These are phyloP conservation scores for Lepeophtheirus nordmannii DNA, from an alignment of 2,888 invertebrate genomes.

Conservation along the genomic window DNA sequence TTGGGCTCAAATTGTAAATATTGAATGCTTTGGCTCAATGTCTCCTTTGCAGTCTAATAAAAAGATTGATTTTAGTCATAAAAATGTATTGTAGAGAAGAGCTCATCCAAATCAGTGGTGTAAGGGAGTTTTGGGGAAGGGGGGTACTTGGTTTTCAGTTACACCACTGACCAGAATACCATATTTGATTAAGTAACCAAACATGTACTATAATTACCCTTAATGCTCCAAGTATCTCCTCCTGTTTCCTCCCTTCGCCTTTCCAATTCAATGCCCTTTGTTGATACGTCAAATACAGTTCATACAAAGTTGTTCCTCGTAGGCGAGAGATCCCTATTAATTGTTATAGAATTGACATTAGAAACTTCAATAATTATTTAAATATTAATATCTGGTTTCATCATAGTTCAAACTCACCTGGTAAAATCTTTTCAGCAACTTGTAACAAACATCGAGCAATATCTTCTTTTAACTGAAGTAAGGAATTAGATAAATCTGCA, in stretches of 20 bases:
- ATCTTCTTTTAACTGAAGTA: conserved; percentile 25
- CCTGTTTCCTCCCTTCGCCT: not conserved
- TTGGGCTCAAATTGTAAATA: conserved; percentile 29
- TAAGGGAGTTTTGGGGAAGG: too few relatives aligned
- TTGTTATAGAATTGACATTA: not conserved
- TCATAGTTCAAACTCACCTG: conserved; percentile 15
- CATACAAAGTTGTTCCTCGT: conserved; percentile 29
- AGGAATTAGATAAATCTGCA: conserved; percentile 13
- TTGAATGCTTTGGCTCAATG: conserved; percentile 27
- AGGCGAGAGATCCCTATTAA: conserved; percentile 30
- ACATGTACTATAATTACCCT: conserved; percentile 1
- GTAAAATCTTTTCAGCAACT: conserved; percentile 25
- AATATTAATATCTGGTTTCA: too few relatives aligned
- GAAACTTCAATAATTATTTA: too few relatives aligned
- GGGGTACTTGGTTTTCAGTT: too few relatives aligned
- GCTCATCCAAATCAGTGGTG: too few relatives aligned
- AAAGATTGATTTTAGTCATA: not conserved
- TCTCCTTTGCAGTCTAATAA: conserved; percentile 27
- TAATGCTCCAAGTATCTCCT: conserved; percentile 9
- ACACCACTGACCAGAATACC: too few relatives aligned
- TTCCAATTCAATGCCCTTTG: conserved; percentile 24
- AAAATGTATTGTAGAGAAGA: not conserved
- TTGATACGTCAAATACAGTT: conserved; percentile 29
- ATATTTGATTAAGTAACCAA: too few relatives aligned
- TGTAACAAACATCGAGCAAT: conserved; percentile 24